Evolutionary conservation across 2,888 invertebrate species (phyloP).

Genomic region (Bembecia ichneumoniformis): DNA sequence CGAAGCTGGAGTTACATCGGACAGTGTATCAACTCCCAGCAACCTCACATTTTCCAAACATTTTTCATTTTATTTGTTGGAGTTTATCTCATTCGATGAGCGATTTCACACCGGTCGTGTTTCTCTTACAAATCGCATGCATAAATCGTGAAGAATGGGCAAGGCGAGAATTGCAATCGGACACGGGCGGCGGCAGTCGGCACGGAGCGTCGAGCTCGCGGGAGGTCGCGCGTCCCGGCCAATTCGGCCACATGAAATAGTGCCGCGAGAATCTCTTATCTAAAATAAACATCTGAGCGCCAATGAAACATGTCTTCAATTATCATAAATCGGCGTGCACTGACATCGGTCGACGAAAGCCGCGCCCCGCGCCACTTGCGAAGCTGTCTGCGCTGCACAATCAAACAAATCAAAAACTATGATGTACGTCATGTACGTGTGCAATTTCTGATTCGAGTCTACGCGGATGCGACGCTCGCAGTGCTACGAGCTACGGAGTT

Average conservation of each 20-base stretch:
- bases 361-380: conserved; percentile 43
- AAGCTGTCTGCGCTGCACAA: conserved; percentile 33
- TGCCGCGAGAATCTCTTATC: conserved; percentile 60
- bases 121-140: conserved; percentile 45
- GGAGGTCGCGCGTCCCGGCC: conserved; percentile 60
- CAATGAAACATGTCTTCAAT: conserved; percentile 71
- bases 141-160: conserved; percentile 53
- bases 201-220: conserved; percentile 31
- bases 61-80: conserved; percentile 19
- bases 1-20: too few relatives aligned
- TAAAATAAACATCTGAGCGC: conserved; percentile 71
- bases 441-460: too few relatives aligned
- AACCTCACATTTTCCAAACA: conserved; percentile 17
- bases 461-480: too few relatives aligned
- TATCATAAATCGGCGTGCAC: conserved; percentile 68
- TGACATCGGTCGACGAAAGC: conserved; percentile 56
- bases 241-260: conserved; percentile 68
- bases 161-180: conserved; percentile 51
- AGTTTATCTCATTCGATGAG: conserved; percentile 40
- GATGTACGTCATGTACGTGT: conserved; percentile 14
- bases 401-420: conserved; percentile 36
- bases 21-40: too few relatives aligned
- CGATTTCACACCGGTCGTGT: conserved; percentile 47
- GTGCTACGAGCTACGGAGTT: too few relatives aligned
- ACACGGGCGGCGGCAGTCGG: conserved; percentile 27